These are phyloP conservation scores for Notothenia rossii DNA, from an alignment of 2,113 vertebrate species.

Conservation along the genomic window DNA sequence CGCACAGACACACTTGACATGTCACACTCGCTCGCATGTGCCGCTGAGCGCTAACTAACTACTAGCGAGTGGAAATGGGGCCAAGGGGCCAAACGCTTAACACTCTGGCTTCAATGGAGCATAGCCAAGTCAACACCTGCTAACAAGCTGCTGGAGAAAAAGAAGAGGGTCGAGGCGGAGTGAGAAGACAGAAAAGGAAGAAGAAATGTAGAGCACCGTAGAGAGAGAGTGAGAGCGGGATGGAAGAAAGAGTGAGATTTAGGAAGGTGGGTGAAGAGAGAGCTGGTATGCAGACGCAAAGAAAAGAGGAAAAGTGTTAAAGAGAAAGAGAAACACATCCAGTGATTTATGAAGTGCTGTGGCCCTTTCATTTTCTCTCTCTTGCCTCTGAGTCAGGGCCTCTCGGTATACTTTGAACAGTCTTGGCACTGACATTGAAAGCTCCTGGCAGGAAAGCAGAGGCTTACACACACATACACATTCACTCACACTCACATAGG, in stretches of 20 bases:
- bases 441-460: conserved; percentile 57
- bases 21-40: conserved; percentile 54
- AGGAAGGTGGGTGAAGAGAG: conserved; percentile 18
- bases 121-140: conserved; percentile 79
- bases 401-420: conserved; percentile 67
- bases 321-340: conserved; percentile 39
- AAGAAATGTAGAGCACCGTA: conserved; percentile 24
- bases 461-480: conserved; percentile 6
- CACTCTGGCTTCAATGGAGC: conserved; percentile 71
- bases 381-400: conserved; percentile 59
- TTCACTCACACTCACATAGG: conserved; percentile 1
- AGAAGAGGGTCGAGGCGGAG: conserved; percentile 21
- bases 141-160: conserved; percentile 72
- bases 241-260: conserved; percentile 16
- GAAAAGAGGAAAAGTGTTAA: conserved; percentile 46
- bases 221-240: conserved; percentile 4
- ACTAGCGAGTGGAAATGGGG: conserved; percentile 74
- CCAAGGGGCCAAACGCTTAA: conserved; percentile 76
- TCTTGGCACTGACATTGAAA: conserved; percentile 68
- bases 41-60: conserved; percentile 72
- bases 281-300: conserved; percentile 36
- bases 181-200: conserved; percentile 32
- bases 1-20: conserved; percentile 55
- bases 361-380: conserved; percentile 46
- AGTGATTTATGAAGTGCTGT: conserved; percentile 77